Evolutionary conservation across 1,140 invertebrate species (phyloP).

Genomic region (Trachymyrmex cornetzi): DNA sequence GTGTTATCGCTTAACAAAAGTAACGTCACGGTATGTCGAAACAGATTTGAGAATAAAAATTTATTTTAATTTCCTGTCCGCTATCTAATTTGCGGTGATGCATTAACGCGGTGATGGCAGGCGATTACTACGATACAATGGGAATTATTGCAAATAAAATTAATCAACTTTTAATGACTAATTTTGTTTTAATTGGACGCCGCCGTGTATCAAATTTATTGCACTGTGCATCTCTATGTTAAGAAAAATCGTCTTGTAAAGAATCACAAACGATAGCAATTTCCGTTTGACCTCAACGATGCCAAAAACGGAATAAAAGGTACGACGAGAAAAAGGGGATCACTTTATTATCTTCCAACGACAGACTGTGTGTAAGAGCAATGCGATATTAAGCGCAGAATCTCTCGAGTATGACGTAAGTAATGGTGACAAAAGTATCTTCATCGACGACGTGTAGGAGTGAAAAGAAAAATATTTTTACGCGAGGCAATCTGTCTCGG

Average conservation of each 20-base stretch:
- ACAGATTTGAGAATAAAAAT: slow-evolving; percentile 15
- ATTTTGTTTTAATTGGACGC: not conserved
- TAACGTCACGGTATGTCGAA: not conserved
- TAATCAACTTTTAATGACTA: not conserved
- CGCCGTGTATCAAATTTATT: not conserved
- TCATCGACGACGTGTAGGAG: slow-evolving; percentile 12
- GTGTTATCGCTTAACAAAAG: slow-evolving; percentile 8
- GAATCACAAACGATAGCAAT: slow-evolving; percentile 37
- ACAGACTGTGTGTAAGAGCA: slow-evolving; percentile 62
- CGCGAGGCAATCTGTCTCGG: slow-evolving; percentile 52
- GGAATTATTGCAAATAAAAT: not conserved
- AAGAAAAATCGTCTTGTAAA: slow-evolving; percentile 33
- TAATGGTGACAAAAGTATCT: slow-evolving; percentile 56
- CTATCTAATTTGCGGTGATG: slow-evolving; percentile 9
- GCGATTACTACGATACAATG: not conserved
- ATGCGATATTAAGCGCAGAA: slow-evolving; percentile 68
- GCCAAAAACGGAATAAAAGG: slow-evolving; percentile 51
- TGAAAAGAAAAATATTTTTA: slow-evolving; percentile 65
- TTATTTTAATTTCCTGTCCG: slow-evolving; percentile 30
- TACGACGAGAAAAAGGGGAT: slow-evolving; percentile 7
- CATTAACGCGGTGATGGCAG: not conserved
- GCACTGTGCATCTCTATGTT: not conserved
- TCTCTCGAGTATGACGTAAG: slow-evolving; percentile 29
- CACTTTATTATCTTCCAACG: slow-evolving; percentile 68
- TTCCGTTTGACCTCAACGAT: slow-evolving; percentile 44